phyloP scores from a whole-genome alignment of 2,797 vertebrate genomes.

The Sebastiscus albofasciatus region DNA sequence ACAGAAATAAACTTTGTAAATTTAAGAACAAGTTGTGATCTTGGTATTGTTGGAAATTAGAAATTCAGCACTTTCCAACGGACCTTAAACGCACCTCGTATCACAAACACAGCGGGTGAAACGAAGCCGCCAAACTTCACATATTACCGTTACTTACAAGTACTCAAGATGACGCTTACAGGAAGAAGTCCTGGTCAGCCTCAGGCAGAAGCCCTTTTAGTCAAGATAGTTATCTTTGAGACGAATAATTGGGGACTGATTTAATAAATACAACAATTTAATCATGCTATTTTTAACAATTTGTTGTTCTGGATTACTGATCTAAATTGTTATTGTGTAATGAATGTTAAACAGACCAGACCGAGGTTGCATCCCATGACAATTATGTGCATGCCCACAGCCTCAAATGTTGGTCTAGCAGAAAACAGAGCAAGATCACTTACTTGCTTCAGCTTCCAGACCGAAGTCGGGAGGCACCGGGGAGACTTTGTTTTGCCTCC shows the following conservation, averaged over 20 bases:
- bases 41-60: too few relatives aligned
- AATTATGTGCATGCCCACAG: background rate
- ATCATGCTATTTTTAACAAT: background rate
- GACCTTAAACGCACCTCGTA: too few relatives aligned
- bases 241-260: background rate
- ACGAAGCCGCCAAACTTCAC: too few relatives aligned
- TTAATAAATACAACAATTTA: background rate
- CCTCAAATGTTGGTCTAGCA: background rate
- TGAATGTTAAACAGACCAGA: background rate
- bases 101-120: too few relatives aligned
- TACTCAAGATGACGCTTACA: too few relatives aligned
- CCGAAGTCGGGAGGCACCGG: background rate
- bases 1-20: background rate
- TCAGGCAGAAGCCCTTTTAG: too few relatives aligned
- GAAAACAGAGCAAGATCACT: background rate
- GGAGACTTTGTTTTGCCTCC: background rate
- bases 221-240: background rate
- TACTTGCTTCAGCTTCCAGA: background rate
- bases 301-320: background rate
- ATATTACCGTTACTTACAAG: too few relatives aligned
- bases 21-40: background rate
- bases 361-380: background rate
- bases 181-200: too few relatives aligned
- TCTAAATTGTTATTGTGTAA: background rate
- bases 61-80: too few relatives aligned